A percentile compares a stretch with the other conserved stretches of the same genome.
These are phyloP conservation scores for Scophthalmus maximus DNA, from an alignment of 2,113 vertebrate genomes.

Conservation along the genomic window DNA sequence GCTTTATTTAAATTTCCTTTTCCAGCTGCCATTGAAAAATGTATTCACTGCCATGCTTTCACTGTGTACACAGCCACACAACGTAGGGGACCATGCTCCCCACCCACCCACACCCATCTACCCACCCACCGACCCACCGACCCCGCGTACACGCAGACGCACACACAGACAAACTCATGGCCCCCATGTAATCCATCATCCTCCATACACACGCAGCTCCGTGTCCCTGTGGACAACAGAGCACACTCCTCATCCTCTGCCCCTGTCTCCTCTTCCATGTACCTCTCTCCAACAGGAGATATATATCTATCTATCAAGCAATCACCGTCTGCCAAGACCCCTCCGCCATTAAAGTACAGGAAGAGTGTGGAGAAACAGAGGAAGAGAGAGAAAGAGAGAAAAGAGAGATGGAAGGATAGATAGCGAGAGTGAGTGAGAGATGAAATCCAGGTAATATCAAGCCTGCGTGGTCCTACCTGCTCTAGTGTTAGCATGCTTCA, in stretches of 20 bases:
- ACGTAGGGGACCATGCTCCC: not conserved
- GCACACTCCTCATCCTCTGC: slow-evolving; percentile 71
- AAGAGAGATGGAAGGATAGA: slow-evolving; percentile 46
- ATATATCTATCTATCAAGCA: slow-evolving; percentile 72
- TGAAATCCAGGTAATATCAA: slow-evolving; percentile 68
- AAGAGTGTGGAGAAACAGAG: slow-evolving; percentile 26
- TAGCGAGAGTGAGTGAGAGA: slow-evolving; percentile 56
- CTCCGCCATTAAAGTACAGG: slow-evolving; percentile 61
- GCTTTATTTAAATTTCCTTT: slow-evolving; percentile 76
- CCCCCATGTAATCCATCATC: slow-evolving; percentile 79
- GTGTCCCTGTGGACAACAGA: slow-evolving; percentile 65
- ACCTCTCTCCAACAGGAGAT: slow-evolving; percentile 59
- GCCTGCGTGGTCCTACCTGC: slow-evolving; percentile 55
- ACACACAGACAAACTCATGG: slow-evolving; percentile 46
- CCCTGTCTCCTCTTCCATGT: slow-evolving; percentile 49
- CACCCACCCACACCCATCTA: slow-evolving; percentile 17
- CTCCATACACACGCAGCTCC: slow-evolving; percentile 59
- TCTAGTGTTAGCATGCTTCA: slow-evolving; percentile 75
- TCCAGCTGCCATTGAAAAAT: slow-evolving; percentile 59
- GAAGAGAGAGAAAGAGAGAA: slow-evolving; percentile 27
- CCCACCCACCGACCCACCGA: slow-evolving; percentile 6
- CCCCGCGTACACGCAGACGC: not conserved
- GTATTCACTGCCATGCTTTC: slow-evolving; percentile 58
- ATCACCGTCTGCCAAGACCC: slow-evolving; percentile 61
- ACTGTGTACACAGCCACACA: slow-evolving; percentile 50